Percentiles rank a stretch among this genome's conserved stretches.
Conservation (phyloP, 1,140 invertebrate genomes). For the Psix sp. region DNA sequence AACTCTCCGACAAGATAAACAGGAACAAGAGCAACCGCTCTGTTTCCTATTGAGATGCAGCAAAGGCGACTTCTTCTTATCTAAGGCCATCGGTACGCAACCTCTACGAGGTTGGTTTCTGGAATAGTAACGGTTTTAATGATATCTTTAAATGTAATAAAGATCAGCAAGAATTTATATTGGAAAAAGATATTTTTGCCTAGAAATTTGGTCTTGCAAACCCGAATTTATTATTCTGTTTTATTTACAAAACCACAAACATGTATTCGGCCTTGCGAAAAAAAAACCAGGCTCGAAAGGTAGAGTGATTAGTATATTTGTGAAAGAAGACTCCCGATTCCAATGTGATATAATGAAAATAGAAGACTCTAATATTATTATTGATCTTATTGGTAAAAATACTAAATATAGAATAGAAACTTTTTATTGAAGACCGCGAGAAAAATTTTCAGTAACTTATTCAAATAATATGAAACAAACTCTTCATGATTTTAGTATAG, state of each 20-base stretch:
- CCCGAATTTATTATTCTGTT: constrained; percentile 1
- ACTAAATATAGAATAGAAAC: neutral
- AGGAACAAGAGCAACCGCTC: neutral
- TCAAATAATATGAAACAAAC: neutral
- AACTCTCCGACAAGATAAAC: neutral
- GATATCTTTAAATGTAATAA: neutral
- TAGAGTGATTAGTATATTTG: constrained; percentile 2
- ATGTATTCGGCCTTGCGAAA: neutral
- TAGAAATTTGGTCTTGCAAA: neutral
- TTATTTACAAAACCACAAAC: constrained; percentile 1
- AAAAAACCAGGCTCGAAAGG: constrained; percentile 3
- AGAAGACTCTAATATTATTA: neutral
- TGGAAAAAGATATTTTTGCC: neutral
- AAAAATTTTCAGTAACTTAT: too few species aligned
- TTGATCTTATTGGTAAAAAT: neutral
- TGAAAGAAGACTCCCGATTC: neutral
- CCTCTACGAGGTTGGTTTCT: neutral
- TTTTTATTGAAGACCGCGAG: constrained; percentile 12
- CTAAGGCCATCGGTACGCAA: neutral
- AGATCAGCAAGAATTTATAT: neutral
- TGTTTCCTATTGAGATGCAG: neutral
- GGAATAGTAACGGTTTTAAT: neutral
- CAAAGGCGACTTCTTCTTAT: neutral
- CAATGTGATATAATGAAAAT: neutral
- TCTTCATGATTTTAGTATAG: neutral